Base-by-base conservation (phyloP, 2,113 vertebrate species). In the Calyptommatus sinebrachiatus region DNA sequence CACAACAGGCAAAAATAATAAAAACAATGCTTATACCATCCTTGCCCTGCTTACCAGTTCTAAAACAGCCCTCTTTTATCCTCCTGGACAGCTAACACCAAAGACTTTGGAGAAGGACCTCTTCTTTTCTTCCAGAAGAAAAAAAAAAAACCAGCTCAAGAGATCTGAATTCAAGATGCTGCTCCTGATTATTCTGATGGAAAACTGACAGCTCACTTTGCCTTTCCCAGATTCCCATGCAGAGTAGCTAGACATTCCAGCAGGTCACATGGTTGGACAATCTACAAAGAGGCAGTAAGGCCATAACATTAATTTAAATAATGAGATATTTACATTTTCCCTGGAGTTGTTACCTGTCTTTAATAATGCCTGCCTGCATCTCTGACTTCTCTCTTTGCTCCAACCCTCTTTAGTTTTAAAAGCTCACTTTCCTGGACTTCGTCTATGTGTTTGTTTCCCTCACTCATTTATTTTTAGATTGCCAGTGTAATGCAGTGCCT, bases 21-120 rank as follows among this genome's bases (percentile, higher is more conserved):
- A 73, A 74, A 67, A 7, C n/a, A 1, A 1, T 18, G 1, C 6
- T 2, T 6, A 2, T 8, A 29, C 6, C 18, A 22, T 22, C 41
- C 8, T 7, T 7, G 0, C 24, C 35, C 21, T 0, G 92, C 95
- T 96, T 92, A 97, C 96, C 95, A 93, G 84, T 94, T 89, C 83
- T 90, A 87, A 90, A 87, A 92, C 18, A 57, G 53, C 77, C 81
- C 90, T 80, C 81, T 76, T 76, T 53, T 1, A 8, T 18, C 10
- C 14, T 21, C 21, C 18, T 74, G 0, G 57, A 35, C 2, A n/a
- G 46, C 46, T 26, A 57, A 21, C 29, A 65, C 20, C 28, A 68
- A 78, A 62, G 57, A 22, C 29, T 63, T 62, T n/a, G 20, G n/a
- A 41, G 0, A 0, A 46, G 0, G 71, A 67, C 84, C 70, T 73